Evolutionary conservation across 2,113 vertebrate genomes (phyloP).

Genomic region (Danio rerio): DNA sequence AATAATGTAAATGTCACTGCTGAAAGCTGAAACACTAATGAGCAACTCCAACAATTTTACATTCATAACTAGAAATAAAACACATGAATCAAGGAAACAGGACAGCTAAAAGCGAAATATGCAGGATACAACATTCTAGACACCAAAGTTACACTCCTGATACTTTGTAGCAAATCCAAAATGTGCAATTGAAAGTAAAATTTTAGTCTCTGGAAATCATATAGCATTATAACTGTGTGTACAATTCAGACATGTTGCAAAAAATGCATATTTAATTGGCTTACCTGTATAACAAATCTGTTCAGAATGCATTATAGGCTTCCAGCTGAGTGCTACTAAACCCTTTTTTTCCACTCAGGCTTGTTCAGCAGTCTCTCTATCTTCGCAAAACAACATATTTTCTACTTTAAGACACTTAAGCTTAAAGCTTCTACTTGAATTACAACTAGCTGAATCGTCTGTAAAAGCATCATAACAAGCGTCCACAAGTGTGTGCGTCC

Average conservation of each 20-base stretch:
- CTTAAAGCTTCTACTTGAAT: conserved; percentile 30
- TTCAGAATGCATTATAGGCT: not conserved
- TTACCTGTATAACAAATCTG: not conserved
- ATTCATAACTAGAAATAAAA: too few relatives aligned
- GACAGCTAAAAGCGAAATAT: too few relatives aligned
- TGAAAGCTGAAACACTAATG: too few relatives aligned
- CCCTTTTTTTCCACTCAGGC: not conserved
- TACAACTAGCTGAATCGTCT: conserved; percentile 3
- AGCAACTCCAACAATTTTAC: too few relatives aligned
- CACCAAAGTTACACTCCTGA: too few relatives aligned
- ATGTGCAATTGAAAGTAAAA: too few relatives aligned
- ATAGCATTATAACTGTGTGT: not conserved
- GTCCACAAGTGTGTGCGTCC: not conserved
- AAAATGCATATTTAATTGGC: not conserved
- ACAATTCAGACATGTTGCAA: too few relatives aligned
- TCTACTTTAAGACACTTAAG: not conserved
- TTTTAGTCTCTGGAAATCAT: too few relatives aligned
- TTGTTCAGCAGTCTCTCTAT: not conserved
- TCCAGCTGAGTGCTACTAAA: not conserved
- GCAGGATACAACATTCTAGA: too few relatives aligned
- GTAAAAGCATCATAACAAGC: conserved; percentile 11
- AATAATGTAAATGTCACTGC: too few relatives aligned
- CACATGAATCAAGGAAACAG: too few relatives aligned
- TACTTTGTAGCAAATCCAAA: too few relatives aligned
- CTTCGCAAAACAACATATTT: not conserved